Evolutionary conservation across 2,888 invertebrate genomes (phyloP).

Genomic region (Hirtodrosophila confusa): DNA sequence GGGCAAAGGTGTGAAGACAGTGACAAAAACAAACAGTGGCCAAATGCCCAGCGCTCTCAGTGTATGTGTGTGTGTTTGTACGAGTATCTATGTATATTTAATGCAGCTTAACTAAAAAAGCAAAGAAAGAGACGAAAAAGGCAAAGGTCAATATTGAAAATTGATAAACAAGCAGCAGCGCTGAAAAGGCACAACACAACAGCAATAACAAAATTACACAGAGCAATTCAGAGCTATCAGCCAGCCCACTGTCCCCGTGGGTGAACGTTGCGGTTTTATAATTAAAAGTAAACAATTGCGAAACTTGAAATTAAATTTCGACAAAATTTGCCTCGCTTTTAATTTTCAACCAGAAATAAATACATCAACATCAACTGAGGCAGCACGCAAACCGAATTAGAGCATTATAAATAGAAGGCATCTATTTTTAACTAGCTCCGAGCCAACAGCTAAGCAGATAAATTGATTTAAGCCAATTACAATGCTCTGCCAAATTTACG

Average conservation of each 20-base stretch:
- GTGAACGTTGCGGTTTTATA: slow-evolving; percentile 63
- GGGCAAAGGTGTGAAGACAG: slow-evolving; percentile 59
- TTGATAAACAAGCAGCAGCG: slow-evolving; percentile 68
- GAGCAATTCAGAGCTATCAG: slow-evolving; percentile 23
- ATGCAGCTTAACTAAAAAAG: slow-evolving; percentile 60
- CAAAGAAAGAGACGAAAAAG: slow-evolving; percentile 50
- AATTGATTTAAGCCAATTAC: slow-evolving; percentile 44
- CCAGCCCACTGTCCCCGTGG: slow-evolving; percentile 21
- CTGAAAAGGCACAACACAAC: background rate
- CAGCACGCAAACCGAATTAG: slow-evolving; percentile 38
- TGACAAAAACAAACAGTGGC: slow-evolving; percentile 48
- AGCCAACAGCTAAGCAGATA: slow-evolving; percentile 12
- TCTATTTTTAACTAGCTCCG: slow-evolving; percentile 59
- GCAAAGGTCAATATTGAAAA: slow-evolving; percentile 79
- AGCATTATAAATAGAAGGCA: slow-evolving; percentile 58
- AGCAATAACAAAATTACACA: background rate
- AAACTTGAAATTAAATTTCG: slow-evolving; percentile 46
- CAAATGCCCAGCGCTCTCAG: slow-evolving; percentile 20
- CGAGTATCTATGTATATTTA: slow-evolving; percentile 56
- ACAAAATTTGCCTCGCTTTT: slow-evolving; percentile 48
- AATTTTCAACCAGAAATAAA: slow-evolving; percentile 47
- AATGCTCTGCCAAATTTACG: slow-evolving; percentile 18
- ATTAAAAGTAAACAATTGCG: slow-evolving; percentile 73
- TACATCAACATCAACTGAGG: slow-evolving; percentile 36
- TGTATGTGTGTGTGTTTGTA: slow-evolving; percentile 13